Percentiles rank a stretch among this genome's conserved stretches.
These are phyloP conservation scores for Caretta caretta DNA, from an alignment of 2,113 vertebrate genomes.

Conservation along the genomic window DNA sequence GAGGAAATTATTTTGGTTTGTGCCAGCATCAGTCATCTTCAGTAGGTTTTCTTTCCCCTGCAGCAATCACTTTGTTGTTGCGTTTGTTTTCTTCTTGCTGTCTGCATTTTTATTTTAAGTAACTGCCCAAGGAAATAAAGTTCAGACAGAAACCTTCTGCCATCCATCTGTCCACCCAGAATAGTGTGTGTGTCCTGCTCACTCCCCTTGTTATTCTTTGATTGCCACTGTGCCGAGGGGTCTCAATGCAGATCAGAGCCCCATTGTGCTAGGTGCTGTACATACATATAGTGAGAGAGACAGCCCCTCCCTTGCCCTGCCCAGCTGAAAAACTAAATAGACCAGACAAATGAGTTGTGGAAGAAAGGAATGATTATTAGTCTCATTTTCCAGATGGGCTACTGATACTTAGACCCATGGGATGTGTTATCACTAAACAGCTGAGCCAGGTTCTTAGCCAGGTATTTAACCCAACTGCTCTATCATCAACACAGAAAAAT, in stretches of 20 bases:
- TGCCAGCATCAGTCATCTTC: slow-evolving; percentile 35
- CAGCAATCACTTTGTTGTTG: background rate
- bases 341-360: background rate
- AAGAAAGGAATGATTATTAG: background rate
- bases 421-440: background rate
- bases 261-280: background rate
- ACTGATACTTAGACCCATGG: background rate
- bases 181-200: background rate
- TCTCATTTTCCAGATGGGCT: background rate
- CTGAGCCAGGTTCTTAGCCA: background rate
- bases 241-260: background rate
- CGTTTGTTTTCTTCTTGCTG: background rate
- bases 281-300: background rate
- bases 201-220: background rate
- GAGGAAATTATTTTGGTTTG: slow-evolving; percentile 29
- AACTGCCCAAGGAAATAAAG: too few species aligned
- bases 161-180: too few species aligned
- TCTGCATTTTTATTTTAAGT: background rate
- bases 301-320: background rate
- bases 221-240: background rate
- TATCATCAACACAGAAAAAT: too few species aligned
- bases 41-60: slow-evolving; percentile 39
- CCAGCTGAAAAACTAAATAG: background rate
- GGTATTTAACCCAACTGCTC: background rate
- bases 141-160: too few species aligned